Conservation (phyloP, 2,113 vertebrate genomes). For the Neotoma lepida region DNA sequence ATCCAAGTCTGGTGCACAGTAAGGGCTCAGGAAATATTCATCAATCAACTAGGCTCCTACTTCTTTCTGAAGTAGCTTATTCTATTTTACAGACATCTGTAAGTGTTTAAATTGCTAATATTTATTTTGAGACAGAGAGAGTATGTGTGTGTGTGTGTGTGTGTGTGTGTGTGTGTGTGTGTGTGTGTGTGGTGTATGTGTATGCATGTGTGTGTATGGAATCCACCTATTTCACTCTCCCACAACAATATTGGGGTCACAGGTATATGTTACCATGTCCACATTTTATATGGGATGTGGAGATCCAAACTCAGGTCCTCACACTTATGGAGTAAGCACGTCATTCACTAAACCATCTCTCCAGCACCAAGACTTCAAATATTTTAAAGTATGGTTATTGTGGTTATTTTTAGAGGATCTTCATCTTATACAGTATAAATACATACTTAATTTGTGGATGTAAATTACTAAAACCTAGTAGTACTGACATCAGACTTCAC, state of each 20-base stretch:
- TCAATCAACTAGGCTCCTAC: neutral
- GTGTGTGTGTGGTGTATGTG: neutral
- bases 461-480: slow-evolving; percentile 14
- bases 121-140: neutral
- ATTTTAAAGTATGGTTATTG: slow-evolving; percentile 15
- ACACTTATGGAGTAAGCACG: neutral
- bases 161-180: no score
- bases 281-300: neutral
- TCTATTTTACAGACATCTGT: neutral
- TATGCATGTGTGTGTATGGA: neutral
- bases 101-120: neutral
- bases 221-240: neutral
- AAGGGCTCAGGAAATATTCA: neutral
- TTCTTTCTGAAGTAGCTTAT: slow-evolving; percentile 42
- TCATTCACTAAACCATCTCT: neutral
- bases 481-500: neutral
- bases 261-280: no score
- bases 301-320: neutral
- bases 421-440: slow-evolving; percentile 6
- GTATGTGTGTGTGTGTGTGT: neutral
- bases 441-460: neutral
- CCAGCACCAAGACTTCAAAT: neutral
- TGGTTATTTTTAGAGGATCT: slow-evolving; percentile 14
- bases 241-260: neutral
- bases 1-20: neutral